A percentile compares a stretch with the other conserved stretches of the same genome.
Conservation (phyloP, 1,140 invertebrate genomes). For the Anthonomus grandis region DNA sequence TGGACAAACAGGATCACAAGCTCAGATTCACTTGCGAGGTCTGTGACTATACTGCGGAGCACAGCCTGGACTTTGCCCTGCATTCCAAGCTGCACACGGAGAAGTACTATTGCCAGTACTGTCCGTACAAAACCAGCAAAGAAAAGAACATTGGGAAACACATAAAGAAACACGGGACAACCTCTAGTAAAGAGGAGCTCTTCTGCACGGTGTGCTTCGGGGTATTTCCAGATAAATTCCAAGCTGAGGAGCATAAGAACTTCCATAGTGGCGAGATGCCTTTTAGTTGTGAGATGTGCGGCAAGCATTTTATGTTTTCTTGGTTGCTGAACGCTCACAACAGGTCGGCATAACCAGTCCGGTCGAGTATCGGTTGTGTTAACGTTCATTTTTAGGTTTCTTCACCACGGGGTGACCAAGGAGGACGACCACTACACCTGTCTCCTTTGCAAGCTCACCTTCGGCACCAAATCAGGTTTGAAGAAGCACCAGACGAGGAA, state of each 20-base stretch:
- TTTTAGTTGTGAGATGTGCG: conserved; percentile 60
- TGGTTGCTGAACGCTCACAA: conserved; percentile 41
- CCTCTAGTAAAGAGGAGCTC: conserved; percentile 48
- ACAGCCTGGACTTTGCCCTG: conserved; percentile 33
- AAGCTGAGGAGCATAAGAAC: conserved; percentile 45
- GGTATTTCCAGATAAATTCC: conserved; percentile 49
- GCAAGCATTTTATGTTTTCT: conserved; percentile 48
- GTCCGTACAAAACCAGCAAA: conserved; percentile 46
- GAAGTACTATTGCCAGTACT: conserved; percentile 46
- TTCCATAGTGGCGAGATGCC: conserved; percentile 58
- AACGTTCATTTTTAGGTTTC: conserved; percentile 23
- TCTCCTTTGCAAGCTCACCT: conserved; percentile 34
- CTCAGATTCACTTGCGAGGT: conserved; percentile 32
- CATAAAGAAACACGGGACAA: conserved; percentile 38
- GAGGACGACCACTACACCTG: conserved; percentile 21
- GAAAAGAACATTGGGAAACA: conserved; percentile 46
- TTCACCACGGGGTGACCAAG: conserved; percentile 23
- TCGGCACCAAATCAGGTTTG: conserved; percentile 37
- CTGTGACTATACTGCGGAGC: conserved; percentile 34
- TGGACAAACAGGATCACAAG: conserved; percentile 17
- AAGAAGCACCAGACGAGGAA: conserved; percentile 37
- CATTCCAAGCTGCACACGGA: conserved; percentile 40
- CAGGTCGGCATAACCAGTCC: conserved; percentile 4
- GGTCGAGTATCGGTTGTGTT: neutral
- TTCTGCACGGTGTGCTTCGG: conserved; percentile 51